Conservation (phyloP, 2,113 vertebrate genomes). For the Mohoua ochrocephala region DNA sequence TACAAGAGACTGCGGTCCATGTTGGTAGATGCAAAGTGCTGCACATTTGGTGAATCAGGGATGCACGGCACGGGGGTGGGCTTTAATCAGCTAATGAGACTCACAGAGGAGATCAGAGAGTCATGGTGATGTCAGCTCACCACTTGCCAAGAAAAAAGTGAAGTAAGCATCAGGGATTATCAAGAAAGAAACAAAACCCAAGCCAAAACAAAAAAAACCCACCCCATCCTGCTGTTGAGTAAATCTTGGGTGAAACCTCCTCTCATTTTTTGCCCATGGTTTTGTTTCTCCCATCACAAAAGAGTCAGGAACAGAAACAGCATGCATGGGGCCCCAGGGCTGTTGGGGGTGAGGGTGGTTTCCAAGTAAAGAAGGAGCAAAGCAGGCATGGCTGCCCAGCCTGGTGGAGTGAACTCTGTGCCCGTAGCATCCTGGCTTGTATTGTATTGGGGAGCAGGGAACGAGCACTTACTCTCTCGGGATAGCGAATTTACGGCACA, state of each 20-base stretch:
- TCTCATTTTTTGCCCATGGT: not conserved
- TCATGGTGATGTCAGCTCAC: not conserved
- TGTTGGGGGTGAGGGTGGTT: fast-evolving
- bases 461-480: fast-evolving
- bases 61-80: fast-evolving
- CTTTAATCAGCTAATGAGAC: not conserved
- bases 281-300: slow-evolving; percentile 30
- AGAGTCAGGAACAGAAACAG: not conserved
- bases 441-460: not conserved
- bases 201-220: not conserved
- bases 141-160: not conserved
- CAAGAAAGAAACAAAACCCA: not conserved
- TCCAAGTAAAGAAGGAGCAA: not conserved
- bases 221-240: not conserved
- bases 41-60: not conserved
- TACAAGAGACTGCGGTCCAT: fast-evolving
- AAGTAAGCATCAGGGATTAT: not conserved
- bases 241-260: not conserved
- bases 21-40: not conserved
- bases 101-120: not conserved
- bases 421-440: fast-evolving
- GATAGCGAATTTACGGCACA: fast-evolving
- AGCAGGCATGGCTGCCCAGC: not conserved
- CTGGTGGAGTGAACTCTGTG: not conserved
- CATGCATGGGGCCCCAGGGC: fast-evolving